These are phyloP conservation scores for Lycocerus yunnanus DNA, from an alignment of 2,888 invertebrate genomes.

Conservation along the genomic window DNA sequence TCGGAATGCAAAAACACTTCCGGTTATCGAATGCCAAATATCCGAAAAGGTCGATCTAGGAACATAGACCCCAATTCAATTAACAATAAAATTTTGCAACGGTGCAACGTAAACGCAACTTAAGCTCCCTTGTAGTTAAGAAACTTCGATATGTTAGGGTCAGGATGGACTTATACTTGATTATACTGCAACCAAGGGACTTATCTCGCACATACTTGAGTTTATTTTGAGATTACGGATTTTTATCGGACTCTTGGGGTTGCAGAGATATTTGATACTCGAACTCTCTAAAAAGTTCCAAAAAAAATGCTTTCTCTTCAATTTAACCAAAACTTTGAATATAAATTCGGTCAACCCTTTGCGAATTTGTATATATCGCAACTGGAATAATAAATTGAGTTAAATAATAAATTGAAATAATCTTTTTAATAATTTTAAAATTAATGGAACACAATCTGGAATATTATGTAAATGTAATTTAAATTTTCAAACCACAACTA, in stretches of 20 bases:
- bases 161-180: not conserved
- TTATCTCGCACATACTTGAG: not conserved
- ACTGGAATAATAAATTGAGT: not conserved
- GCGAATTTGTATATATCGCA: not conserved
- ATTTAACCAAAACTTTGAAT: not conserved
- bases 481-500: conserved; percentile 2
- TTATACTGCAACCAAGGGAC: not conserved
- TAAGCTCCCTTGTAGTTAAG: not conserved
- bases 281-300: not conserved
- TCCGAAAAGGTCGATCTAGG: not conserved
- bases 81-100: not conserved
- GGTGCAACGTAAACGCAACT: not conserved
- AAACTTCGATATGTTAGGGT: not conserved
- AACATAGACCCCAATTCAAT: not conserved
- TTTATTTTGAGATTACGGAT: not conserved
- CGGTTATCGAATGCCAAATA: not conserved
- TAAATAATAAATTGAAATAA: not conserved
- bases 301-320: not conserved
- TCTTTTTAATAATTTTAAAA: conserved; percentile 2
- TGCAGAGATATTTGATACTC: not conserved
- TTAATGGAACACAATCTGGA: conserved; percentile 4
- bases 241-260: not conserved
- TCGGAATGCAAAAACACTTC: too few relatives aligned
- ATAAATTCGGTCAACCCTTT: not conserved
- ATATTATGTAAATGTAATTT: conserved; percentile 6